These are phyloP conservation scores for Chrysina gloriosa DNA, from an alignment of 2,888 invertebrate species.

Conservation along the genomic window DNA sequence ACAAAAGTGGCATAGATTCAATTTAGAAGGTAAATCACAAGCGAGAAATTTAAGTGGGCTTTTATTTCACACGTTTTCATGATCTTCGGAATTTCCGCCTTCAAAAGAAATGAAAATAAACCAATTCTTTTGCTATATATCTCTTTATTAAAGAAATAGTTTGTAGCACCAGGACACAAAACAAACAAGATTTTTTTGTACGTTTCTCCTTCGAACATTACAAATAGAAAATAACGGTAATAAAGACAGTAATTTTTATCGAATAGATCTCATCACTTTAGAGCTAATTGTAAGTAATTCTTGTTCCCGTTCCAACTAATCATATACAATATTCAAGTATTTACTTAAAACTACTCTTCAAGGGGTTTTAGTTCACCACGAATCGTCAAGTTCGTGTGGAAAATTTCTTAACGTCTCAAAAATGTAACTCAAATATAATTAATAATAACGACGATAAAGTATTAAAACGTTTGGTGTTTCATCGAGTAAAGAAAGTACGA, in stretches of 20 bases:
- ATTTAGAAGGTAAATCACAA: no score
- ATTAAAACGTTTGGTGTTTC: slow-evolving; percentile 14
- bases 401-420: not conserved
- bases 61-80: no score
- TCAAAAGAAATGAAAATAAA: not conserved
- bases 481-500: slow-evolving; percentile 8
- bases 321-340: not conserved
- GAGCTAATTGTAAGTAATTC: slow-evolving; percentile 1
- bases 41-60: no score
- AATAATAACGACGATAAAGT: not conserved
- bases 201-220: not conserved
- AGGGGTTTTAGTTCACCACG: slow-evolving; percentile 9
- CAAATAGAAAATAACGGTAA: slow-evolving; percentile 1
- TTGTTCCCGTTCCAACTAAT: slow-evolving; percentile 42
- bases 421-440: not conserved
- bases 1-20: no score
- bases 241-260: slow-evolving; percentile 15
- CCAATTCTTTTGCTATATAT: not conserved
- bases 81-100: not conserved
- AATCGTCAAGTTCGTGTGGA: not conserved
- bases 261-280: slow-evolving; percentile 14
- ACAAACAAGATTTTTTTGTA: not conserved
- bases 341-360: slow-evolving; percentile 22
- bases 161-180: slow-evolving; percentile 8
- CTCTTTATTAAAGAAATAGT: slow-evolving; percentile 28